A percentile compares a stretch with the other conserved stretches of the same genome.
These are phyloP conservation scores for Apteryx mantelli DNA, from an alignment of 2,113 vertebrate species.

Conservation along the genomic window DNA sequence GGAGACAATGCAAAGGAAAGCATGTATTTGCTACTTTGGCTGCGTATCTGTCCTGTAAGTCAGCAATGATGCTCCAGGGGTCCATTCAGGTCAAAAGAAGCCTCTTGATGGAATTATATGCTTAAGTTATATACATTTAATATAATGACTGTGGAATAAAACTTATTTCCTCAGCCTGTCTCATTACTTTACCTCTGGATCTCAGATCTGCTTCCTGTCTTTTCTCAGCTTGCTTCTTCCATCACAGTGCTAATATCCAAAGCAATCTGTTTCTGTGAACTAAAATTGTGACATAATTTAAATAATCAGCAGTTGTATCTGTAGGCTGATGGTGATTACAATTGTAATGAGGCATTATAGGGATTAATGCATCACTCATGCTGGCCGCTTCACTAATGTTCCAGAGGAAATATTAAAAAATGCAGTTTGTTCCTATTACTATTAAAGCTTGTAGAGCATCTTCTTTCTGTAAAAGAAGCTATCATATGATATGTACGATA, in stretches of 20 bases:
- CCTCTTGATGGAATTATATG: neutral
- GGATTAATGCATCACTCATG: neutral
- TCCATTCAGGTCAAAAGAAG: neutral
- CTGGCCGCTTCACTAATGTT: neutral
- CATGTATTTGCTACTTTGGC: neutral
- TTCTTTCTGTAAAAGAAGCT: neutral
- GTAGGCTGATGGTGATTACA: neutral
- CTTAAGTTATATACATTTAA: neutral
- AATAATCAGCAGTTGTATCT: neutral
- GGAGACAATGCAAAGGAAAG: neutral
- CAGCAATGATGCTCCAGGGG: neutral
- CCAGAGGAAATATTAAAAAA: neutral
- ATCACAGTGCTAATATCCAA: neutral
- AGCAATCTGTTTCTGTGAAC: neutral
- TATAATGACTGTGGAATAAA: neutral
- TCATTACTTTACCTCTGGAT: neutral
- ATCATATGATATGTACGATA: neutral
- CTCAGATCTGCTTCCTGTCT: neutral
- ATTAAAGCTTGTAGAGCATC: neutral
- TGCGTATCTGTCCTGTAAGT: neutral
- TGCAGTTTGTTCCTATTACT: neutral
- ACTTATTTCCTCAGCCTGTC: neutral
- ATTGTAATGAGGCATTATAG: neutral
- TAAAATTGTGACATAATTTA: neutral
- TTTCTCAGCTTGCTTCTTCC: neutral